Evolutionary conservation across 2,797 vertebrate genomes (phyloP), one percentile per base, ranked within the genome.

Genomic region (Girardinus metallicus): DNA sequence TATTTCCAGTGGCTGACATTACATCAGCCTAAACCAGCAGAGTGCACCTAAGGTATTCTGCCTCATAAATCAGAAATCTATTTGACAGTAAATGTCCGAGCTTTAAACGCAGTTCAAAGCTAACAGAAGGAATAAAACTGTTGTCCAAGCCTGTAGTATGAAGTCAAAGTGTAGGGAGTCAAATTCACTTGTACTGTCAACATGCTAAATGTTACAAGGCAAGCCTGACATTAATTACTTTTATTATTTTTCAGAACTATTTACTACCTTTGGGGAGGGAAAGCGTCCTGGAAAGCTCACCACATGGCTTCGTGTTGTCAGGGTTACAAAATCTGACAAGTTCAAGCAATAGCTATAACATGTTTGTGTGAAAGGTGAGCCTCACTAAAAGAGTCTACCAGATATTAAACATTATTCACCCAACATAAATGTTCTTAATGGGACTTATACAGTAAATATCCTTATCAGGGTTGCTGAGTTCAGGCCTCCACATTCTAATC

Each of bases 231-330:
- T 44, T 4, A 62, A 44, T 39, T 34, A 46, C 39, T 23, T 46
- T 31, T 43, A 44, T 72, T 51, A 34, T 26, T 23, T 70, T 71
- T 43, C 49, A 74, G 53, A 66, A 44, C 44, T 66, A 68, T 82
- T 73, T 70, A 31, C 62, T 53, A 51, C 70, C 53, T 78, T 39
- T 11, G 46, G 79, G 34, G 46, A 60, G 78, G 53, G 44, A 46
- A 44, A 62, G 29, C 76, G 5, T 75, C 15, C 57, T 73, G 57
- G 60, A 80, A 81, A 34, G 57, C 23, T 43, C 26, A 41, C 46
- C 47, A 74, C 34, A 68, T 36, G 46, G 44, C 43, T 72, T 57
- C 21, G 26, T 74, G 76, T 53, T 87, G 74, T 23, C n/a, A 39
- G 12, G 29, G 60, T 21, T 1, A 0, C 2, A 18, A 70, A 21